phyloP scores from a whole-genome alignment of 2,113 vertebrate species.

The Clarias magur region DNA sequence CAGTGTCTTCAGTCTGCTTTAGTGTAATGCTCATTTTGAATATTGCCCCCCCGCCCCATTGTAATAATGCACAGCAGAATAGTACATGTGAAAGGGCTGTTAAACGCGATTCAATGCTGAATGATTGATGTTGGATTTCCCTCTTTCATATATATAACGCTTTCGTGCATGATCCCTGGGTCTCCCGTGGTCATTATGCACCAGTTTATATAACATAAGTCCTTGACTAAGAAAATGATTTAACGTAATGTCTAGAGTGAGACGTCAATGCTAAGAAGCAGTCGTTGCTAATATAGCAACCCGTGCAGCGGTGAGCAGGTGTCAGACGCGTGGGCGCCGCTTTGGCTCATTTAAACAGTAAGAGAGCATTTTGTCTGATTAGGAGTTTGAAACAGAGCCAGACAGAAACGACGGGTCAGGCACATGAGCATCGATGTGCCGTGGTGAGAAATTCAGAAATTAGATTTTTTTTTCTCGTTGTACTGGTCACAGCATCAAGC shows the following conservation, averaged over 20 bases:
- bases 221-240: neutral
- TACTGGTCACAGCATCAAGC: neutral
- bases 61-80: no score
- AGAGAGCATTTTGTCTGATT: conserved; percentile 12
- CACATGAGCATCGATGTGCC: neutral
- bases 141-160: no score
- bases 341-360: neutral
- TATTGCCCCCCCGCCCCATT: no score
- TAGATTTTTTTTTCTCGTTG: neutral
- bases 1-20: no score
- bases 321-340: neutral
- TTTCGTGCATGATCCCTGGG: no score
- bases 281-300: neutral
- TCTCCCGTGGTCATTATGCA: no score
- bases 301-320: conserved; percentile 18
- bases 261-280: neutral
- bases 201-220: neutral
- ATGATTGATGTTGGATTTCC: no score
- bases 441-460: neutral
- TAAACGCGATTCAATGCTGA: no score
- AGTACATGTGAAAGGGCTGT: no score
- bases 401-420: neutral
- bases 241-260: neutral
- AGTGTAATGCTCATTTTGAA: no score
- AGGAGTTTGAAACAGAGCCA: neutral